phyloP scores from a whole-genome alignment of 2,888 invertebrate species.

The Fissipunctia ypsillon region DNA sequence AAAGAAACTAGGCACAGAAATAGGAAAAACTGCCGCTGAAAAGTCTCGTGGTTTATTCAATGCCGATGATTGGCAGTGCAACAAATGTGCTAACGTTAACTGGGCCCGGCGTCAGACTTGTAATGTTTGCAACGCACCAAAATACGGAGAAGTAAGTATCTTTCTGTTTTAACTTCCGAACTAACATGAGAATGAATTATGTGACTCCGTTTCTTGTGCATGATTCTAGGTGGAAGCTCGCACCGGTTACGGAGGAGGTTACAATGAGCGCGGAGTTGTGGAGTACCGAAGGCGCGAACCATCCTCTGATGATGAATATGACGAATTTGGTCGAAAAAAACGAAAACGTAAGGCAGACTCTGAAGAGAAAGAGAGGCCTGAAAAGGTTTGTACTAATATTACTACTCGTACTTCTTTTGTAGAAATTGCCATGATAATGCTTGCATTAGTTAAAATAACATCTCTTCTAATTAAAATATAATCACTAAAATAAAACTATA shows the following conservation, averaged over 20 bases:
- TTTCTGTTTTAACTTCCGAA: not conserved
- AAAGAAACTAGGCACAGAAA: constrained; percentile 98
- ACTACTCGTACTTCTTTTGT: constrained; percentile 16
- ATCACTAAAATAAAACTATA: constrained; percentile 30
- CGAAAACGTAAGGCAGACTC: constrained; percentile 86
- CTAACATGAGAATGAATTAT: not conserved
- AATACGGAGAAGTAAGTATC: constrained; percentile 96
- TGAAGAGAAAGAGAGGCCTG: constrained; percentile 77
- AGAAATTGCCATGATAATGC: constrained; percentile 39
- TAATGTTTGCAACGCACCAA: constrained; percentile 99
- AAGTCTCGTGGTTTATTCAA: constrained; percentile 98
- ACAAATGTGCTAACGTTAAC: constrained; percentile 99
- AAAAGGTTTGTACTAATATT: constrained; percentile 57
- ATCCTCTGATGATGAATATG: constrained; percentile 98
- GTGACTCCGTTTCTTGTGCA: constrained; percentile 14
- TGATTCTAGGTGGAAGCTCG: constrained; percentile 92
- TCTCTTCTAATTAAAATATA: constrained; percentile 48
- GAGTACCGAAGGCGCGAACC: constrained; percentile 97
- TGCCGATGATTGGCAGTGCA: constrained; percentile 99
- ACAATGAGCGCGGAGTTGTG: constrained; percentile 98
- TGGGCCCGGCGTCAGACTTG: constrained; percentile 99
- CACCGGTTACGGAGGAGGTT: constrained; percentile 96
- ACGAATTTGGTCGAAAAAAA: constrained; percentile 95
- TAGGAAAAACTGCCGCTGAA: constrained; percentile 99
- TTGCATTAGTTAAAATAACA: constrained; percentile 61